Evolutionary conservation across 2,797 vertebrate genomes (phyloP), one percentile per base, ranked within the genome.

Genomic region (Heteromormyrus szaboi): DNA sequence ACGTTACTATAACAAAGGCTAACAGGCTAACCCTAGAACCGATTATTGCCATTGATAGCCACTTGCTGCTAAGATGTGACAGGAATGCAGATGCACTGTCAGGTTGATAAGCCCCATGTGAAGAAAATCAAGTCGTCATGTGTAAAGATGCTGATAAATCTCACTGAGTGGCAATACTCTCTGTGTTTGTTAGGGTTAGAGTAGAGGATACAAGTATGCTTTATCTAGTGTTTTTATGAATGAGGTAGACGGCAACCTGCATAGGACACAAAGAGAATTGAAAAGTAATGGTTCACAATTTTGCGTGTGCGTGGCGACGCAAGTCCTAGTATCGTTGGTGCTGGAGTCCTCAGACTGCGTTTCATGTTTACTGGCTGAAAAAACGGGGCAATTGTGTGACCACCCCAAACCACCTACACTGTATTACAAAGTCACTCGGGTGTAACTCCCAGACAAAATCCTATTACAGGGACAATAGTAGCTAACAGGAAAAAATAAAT

Each of bases 381-480:
- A 54, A 86, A 86, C 5, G 8, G 51, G 50, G 19, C 19, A 41
- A 22, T 86, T 59, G 53, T 22, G 53, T 33, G 53, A 53, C 53
- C 81, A 53, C 25, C 50, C 6, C 56, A 7, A 59, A 44, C 14
- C 51, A 59, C 12, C 85, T 59, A 37, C 33, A 0, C 25, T 2
- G 48, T 44, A 41, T 56, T 44, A 56, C 51, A 29, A 22, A 56
- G 85, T 56, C 53, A 37, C 85, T 86, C 29, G 12, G 14, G 51
- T 59, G 85, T 86, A 59, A 62, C 85, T 37, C 85, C 17, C 37
- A 59, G 53, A 37, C 53, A 56, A 41, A 56, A 86, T 86, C 37
- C 53, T 59, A 86, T 86, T 86, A 86, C 53, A 59, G 33, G 85
- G 33, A 59, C 53, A 86, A 59, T 86, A 59, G 51, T 86, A 11